Conservation (phyloP, 2,888 invertebrate genomes). For the Dicyrtoma fusca region DNA sequence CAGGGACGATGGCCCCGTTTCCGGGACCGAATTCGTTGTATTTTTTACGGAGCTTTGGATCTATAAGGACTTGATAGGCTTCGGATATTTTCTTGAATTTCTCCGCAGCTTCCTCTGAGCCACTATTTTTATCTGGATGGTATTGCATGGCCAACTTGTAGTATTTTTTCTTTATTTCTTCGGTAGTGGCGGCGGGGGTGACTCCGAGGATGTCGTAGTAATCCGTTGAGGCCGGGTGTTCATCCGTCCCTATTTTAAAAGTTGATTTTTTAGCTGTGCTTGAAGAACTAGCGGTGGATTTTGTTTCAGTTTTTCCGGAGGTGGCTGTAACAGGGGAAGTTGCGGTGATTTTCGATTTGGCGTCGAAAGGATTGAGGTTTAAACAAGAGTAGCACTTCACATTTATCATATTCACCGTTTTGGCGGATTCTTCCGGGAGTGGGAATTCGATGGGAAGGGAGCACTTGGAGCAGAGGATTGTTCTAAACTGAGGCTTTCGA, state of each 20-base stretch:
- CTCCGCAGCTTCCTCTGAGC: conserved; percentile 44
- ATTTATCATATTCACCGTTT: conserved; percentile 10
- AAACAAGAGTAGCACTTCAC: conserved; percentile 18
- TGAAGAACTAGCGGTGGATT: conserved; percentile 27
- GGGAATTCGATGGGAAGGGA: conserved; percentile 35
- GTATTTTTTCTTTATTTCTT: conserved; percentile 52
- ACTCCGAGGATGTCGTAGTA: conserved; percentile 54
- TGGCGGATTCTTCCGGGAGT: conserved; percentile 25
- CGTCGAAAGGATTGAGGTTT: conserved; percentile 22
- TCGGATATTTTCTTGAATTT: conserved; percentile 52
- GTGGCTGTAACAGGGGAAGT: conserved; percentile 24
- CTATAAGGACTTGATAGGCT: conserved; percentile 52
- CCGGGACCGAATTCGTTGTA: conserved; percentile 56
- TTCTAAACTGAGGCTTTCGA: conserved; percentile 49
- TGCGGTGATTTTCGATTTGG: background rate
- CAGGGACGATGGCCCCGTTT: conserved; percentile 51
- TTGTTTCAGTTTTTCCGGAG: conserved; percentile 23
- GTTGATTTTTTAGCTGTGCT: conserved; percentile 25
- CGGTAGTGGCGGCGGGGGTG: conserved; percentile 45
- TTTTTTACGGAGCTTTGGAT: conserved; percentile 52
- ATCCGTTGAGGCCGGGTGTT: conserved; percentile 51
- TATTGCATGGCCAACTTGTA: conserved; percentile 48
- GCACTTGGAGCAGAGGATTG: conserved; percentile 50
- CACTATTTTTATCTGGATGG: conserved; percentile 49
- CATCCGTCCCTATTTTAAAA: conserved; percentile 54